Percentiles rank a stretch among this genome's conserved stretches.
phyloP scores from a whole-genome alignment of 2,113 vertebrate species.

The Mugil cephalus region DNA sequence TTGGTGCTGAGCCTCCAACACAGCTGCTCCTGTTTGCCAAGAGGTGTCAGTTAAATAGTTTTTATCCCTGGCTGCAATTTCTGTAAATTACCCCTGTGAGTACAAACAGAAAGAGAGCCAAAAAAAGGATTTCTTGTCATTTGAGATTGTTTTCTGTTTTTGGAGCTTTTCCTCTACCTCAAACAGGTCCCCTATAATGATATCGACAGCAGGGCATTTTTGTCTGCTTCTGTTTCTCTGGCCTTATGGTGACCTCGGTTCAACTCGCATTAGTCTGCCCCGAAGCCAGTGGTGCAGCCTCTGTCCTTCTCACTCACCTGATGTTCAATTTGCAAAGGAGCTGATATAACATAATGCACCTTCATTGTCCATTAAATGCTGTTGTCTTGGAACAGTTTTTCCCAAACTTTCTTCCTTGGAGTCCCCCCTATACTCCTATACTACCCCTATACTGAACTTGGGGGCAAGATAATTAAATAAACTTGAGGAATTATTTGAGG shows the following conservation, averaged over 20 bases:
- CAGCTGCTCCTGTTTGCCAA: conserved; percentile 6
- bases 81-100: conserved; percentile 1
- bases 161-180: conserved; percentile 2
- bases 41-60: conserved; percentile 31
- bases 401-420: too few species aligned
- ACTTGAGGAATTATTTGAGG: too few species aligned
- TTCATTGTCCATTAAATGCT: not conserved
- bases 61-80: conserved; percentile 18
- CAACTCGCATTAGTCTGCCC: conserved; percentile 45
- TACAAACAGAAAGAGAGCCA: not conserved
- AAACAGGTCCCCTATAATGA: conserved; percentile 12
- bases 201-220: conserved; percentile 7
- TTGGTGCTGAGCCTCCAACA: not conserved
- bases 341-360: conserved; percentile 18
- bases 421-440: too few species aligned
- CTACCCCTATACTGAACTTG: too few species aligned
- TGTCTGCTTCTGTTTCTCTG: conserved; percentile 25
- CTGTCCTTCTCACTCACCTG: conserved; percentile 15
- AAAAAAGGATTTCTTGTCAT: not conserved
- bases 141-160: not conserved
- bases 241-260: conserved; percentile 40
- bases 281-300: conserved; percentile 28
- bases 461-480: too few species aligned
- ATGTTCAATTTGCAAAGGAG: conserved; percentile 30
- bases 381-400: too few species aligned